Percentiles rank a stretch among this genome's conserved stretches.
Conservation (phyloP, 2,113 vertebrate genomes). For the Serinus canaria region DNA sequence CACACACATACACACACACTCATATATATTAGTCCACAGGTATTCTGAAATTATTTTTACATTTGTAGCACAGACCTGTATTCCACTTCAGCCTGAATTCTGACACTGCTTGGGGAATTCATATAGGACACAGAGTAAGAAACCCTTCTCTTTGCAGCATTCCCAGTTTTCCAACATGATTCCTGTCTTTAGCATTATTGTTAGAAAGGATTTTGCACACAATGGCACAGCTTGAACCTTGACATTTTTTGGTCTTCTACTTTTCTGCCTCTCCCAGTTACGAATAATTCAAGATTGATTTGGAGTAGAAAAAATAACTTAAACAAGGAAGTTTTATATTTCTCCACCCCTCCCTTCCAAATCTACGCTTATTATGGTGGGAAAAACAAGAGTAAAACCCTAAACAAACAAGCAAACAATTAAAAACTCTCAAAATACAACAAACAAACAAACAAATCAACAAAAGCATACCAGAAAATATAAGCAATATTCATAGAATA, state of each 20-base stretch:
- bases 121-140: neutral
- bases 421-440: neutral
- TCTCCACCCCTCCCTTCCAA: neutral
- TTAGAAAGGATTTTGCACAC: neutral
- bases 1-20: neutral
- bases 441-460: neutral
- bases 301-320: constrained; percentile 13
- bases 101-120: neutral
- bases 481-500: neutral
- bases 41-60: neutral
- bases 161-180: neutral
- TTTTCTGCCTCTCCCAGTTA: neutral
- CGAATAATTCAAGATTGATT: neutral
- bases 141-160: neutral
- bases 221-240: neutral
- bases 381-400: neutral
- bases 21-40: neutral
- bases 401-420: neutral
- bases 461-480: neutral
- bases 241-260: neutral
- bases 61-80: neutral
- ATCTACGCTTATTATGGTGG: neutral
- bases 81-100: neutral
- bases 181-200: neutral
- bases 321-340: neutral